Conservation (phyloP, 2,113 vertebrate genomes). For the Cololabis saira region DNA sequence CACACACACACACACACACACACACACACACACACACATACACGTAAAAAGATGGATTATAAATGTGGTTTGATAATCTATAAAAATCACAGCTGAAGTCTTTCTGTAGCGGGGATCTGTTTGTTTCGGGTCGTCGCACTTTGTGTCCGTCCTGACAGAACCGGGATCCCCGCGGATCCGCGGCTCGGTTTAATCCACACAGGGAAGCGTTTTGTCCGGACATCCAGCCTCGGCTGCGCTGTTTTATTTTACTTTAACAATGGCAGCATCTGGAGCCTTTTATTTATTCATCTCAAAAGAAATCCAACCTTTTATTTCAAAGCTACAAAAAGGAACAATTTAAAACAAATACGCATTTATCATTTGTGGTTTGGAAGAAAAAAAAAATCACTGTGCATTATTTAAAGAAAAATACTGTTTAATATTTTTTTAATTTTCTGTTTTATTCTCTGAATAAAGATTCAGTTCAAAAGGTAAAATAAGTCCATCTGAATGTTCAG, state of each 20-base stretch:
- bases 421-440: too few species aligned
- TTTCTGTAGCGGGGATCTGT: constrained; percentile 3
- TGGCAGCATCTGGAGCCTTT: neutral
- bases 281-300: neutral
- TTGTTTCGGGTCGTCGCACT: constrained; percentile 22
- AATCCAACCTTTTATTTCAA: neutral
- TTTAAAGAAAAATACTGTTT: too few species aligned
- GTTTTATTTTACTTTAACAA: neutral
- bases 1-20: neutral
- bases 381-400: neutral
- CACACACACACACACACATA: neutral
- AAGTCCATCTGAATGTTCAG: too few species aligned
- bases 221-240: neutral
- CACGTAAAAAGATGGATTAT: constrained; percentile 22
- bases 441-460: too few species aligned
- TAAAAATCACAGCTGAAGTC: constrained; percentile 34
- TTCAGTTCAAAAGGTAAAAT: too few species aligned
- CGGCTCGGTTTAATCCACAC: neutral
- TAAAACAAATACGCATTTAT: neutral
- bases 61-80: constrained; percentile 29
- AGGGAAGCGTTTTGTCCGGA: neutral
- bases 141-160: constrained; percentile 5
- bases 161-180: constrained; percentile 5
- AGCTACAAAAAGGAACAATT: neutral
- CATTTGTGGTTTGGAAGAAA: neutral